Base-by-base conservation (phyloP, 1,140 invertebrate genomes). In the Drosophila bocki region DNA sequence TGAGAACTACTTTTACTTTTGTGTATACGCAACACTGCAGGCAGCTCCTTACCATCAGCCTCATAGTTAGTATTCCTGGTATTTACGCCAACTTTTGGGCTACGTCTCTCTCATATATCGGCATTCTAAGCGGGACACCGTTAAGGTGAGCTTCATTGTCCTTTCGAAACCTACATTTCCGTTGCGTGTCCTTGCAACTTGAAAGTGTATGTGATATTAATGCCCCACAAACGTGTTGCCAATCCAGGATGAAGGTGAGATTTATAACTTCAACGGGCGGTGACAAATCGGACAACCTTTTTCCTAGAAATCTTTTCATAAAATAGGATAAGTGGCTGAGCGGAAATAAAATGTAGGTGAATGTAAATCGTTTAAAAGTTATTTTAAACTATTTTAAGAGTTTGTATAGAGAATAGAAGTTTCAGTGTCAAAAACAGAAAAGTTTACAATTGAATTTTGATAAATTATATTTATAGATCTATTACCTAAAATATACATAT, bases 1-100 rank as follows among this genome's bases (percentile, higher is more conserved):
- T 77, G 80, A 88, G 61, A 76, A 87, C 80, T 83, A 87, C 83
- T 87, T 87, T 87, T 87, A 88, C 83, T 88, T 87, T 88, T 87
- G 84, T 87, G 57, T 88, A 59, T 83, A 82, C 62, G 79, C 84
- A 87, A 88, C 71, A 80, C 76, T 76, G 53, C 81, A 65, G 41
- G 65, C 61, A 56, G 54, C 71, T 76, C 33, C 59, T 54, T 42
- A 19, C 41, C 44, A 8, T 9, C 13, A 26, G 29, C n/a, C 59
- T 17, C 13, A 22, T 19, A 56, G 54, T 39, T 50, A n/a, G 19
- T 13, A 41, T 26, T 67, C 22, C 41, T 59, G 60, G 9, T 26
- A 41, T 54, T 75, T 75, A 54, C 42, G 17, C 42, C 65, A 57
- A 65, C 47, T 41, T 45, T 67, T 67, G 26, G 61, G 57, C 57